Evolutionary conservation across 2,888 invertebrate genomes (phyloP).

Genomic region (Calameuta idolon): DNA sequence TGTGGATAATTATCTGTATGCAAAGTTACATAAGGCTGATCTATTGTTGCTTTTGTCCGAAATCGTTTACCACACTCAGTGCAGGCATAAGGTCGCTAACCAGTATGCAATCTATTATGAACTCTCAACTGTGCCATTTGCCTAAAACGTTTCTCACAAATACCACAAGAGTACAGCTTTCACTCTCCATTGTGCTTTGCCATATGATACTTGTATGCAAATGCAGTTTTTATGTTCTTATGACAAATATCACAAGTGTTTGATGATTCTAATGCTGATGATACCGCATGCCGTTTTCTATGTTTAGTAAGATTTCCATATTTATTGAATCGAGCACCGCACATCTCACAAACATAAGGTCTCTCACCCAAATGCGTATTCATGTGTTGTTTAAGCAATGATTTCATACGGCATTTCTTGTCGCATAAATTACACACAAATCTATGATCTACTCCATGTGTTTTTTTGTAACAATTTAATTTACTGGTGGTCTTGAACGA

Average conservation of each 20-base stretch:
- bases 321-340: conserved; percentile 30
- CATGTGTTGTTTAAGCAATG: conserved; percentile 29
- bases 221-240: neutral
- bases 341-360: conserved; percentile 26
- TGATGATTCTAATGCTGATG: conserved; percentile 1
- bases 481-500: neutral
- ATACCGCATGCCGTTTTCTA: conserved; percentile 25
- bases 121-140: conserved; percentile 28
- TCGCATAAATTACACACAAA: neutral
- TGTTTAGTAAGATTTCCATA: conserved; percentile 33
- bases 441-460: neutral
- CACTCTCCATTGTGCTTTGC: neutral
- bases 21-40: conserved; percentile 24
- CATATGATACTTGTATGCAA: neutral
- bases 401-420: conserved; percentile 23
- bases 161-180: conserved; percentile 20
- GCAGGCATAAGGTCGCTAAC: conserved; percentile 21
- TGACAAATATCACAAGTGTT: conserved; percentile 28
- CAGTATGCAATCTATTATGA: conserved; percentile 20
- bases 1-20: conserved; percentile 31
- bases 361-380: conserved; percentile 28
- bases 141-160: conserved; percentile 30
- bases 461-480: neutral
- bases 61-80: conserved; percentile 25
- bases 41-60: conserved; percentile 29